phyloP scores from a whole-genome alignment of 2,797 vertebrate genomes.

The Chiroxiphia lanceolata region DNA sequence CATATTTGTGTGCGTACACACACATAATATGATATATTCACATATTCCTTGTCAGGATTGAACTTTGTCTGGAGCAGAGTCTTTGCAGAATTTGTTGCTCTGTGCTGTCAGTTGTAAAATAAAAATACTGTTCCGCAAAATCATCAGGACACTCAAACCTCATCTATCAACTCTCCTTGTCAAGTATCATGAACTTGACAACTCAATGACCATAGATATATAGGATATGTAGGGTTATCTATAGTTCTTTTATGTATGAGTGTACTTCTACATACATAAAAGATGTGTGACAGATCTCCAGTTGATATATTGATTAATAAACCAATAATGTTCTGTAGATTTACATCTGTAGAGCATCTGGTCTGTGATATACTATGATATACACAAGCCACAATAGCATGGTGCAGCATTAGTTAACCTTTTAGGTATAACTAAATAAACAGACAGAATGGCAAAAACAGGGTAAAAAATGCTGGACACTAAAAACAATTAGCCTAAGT shows the following conservation, averaged over 20 bases:
- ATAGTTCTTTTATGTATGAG: neutral
- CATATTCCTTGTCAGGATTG: neutral
- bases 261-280: neutral
- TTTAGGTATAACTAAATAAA: neutral
- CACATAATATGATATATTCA: neutral
- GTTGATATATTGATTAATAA: constrained; percentile 32
- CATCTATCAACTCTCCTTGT: neutral
- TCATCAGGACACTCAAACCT: neutral
- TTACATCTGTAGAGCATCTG: neutral
- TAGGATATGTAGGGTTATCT: neutral
- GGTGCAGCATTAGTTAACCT: neutral
- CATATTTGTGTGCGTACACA: neutral
- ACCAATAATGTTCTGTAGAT: neutral
- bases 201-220: neutral
- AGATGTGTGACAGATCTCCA: neutral
- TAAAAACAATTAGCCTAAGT: neutral
- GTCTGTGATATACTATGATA: neutral
- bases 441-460: neutral
- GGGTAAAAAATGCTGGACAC: neutral
- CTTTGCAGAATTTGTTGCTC: neutral
- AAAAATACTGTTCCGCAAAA: neutral
- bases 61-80: neutral
- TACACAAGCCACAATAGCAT: neutral
- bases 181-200: neutral
- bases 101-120: neutral